Evolutionary conservation across 1,140 invertebrate genomes (phyloP), one percentile per base, ranked within the genome.

Genomic region (Vollenhovia emeryi): DNA sequence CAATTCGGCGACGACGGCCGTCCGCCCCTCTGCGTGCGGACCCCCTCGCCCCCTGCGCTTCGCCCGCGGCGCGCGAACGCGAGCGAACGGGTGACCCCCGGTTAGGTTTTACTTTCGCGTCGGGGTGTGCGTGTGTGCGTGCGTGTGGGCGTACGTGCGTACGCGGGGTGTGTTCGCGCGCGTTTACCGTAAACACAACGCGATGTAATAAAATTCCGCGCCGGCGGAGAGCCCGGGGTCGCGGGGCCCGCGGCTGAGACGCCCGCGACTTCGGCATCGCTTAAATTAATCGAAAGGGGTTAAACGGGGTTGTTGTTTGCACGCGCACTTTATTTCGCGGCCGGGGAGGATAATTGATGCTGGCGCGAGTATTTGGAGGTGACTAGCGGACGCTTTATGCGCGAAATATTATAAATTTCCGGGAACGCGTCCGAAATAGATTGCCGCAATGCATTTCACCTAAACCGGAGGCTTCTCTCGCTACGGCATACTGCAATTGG

Each of bases 161-260:
- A n/a, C n/a, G n/a, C n/a, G n/a, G n/a, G n/a, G 21, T 40, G 62
- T 33, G 50, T 57, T 52, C 57, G 50, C 33, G 50, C 27, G 30
- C 21, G 82, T 89, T 90, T 87, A 83, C 76, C 52, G 52, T 82
- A 68, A 79, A 89, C 86, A 79, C 71, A 73, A 80, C 48, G 59
- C 73, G 75, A 76, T 74, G 75, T 76, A 89, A 89, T 89, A 76
- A 80, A 62, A 68, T 66, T 66, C 36, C 57, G 62, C 13, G 33
- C 18, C 4, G 50, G 13, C 13, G 55, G 36, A 45, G 57, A 62
- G n/a, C 11, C 59, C 27, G 11, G 5, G 18, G 5, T n/a, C 18
- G 55, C 55, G 27, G 18, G 48, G 55, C 60, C 9, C 50, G 33
- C 71, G 21, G n/a, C 3, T 13, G 74, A 45, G 57, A 76, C 27